phyloP scores from a whole-genome alignment of 2,888 invertebrate genomes.

The Pandemis cinnamomeana region DNA sequence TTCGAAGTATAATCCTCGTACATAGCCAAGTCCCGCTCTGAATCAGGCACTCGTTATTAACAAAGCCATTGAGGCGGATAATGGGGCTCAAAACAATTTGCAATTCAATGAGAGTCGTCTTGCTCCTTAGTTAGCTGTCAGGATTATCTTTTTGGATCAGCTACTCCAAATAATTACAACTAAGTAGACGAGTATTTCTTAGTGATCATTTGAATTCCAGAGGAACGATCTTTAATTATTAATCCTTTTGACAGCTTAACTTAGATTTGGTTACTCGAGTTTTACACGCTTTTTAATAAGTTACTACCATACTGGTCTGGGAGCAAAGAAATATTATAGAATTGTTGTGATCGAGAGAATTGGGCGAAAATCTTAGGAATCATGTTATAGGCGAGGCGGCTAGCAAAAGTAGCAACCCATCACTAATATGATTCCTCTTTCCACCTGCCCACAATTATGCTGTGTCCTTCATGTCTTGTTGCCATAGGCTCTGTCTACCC shows the following conservation, averaged over 20 bases:
- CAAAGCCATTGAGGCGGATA: conserved; percentile 49
- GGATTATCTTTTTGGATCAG: conserved; percentile 41
- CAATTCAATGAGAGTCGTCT: conserved; percentile 50
- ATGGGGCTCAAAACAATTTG: conserved; percentile 50
- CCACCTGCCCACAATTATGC: too few relatives aligned
- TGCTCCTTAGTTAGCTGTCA: conserved; percentile 41
- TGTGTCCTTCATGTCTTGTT: too few relatives aligned
- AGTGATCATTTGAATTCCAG: conserved; percentile 1
- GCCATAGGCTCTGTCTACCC: too few relatives aligned
- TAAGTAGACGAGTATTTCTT: conserved; percentile 20
- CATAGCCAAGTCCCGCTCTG: conserved; percentile 15
- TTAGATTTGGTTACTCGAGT: background rate
- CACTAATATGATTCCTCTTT: too few relatives aligned
- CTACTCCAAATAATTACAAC: conserved; percentile 38
- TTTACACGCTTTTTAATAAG: background rate
- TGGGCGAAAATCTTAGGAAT: too few relatives aligned
- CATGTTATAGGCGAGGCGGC: too few relatives aligned
- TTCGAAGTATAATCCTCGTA: conserved; percentile 25
- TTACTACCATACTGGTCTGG: too few relatives aligned
- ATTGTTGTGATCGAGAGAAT: too few relatives aligned
- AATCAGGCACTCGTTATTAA: conserved; percentile 44
- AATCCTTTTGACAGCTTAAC: background rate
- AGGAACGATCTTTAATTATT: conserved; percentile 1
- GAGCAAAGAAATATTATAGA: too few relatives aligned
- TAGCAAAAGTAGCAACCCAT: too few relatives aligned